These are phyloP conservation scores for Cheiracanthium punctorium DNA, from an alignment of 2,888 invertebrate species.

Conservation along the genomic window DNA sequence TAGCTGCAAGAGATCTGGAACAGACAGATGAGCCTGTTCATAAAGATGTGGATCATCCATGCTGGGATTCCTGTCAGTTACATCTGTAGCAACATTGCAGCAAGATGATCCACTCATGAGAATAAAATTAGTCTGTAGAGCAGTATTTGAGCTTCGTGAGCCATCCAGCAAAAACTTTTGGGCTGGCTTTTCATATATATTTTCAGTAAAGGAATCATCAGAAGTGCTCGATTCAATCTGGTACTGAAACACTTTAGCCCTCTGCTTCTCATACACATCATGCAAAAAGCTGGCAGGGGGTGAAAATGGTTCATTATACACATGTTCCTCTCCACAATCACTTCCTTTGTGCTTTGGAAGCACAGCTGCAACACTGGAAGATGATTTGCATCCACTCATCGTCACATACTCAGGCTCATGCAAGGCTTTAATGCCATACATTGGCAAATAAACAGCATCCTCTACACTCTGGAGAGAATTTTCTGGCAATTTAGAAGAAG, in stretches of 20 bases:
- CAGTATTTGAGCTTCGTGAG: conserved; percentile 36
- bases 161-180: conserved; percentile 20
- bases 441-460: conserved; percentile 67
- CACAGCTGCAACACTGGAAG: conserved; percentile 17
- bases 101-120: conserved; percentile 53
- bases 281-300: conserved; percentile 67
- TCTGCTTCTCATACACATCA: conserved; percentile 68
- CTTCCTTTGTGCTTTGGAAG: neutral
- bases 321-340: conserved; percentile 68
- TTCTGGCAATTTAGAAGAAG: neutral
- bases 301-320: conserved; percentile 68
- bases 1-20: conserved; percentile 66
- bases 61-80: neutral
- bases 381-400: conserved; percentile 56
- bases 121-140: conserved; percentile 39
- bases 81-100: conserved; percentile 42
- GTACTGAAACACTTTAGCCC: conserved; percentile 37
- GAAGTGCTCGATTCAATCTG: conserved; percentile 52
- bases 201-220: conserved; percentile 61
- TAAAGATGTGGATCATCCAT: conserved; percentile 41
- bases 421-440: conserved; percentile 40
- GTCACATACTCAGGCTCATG: conserved; percentile 68
- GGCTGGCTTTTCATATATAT: conserved; percentile 67
- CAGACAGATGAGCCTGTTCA: conserved; percentile 73
- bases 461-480: conserved; percentile 10